Base-by-base conservation (phyloP, 2,888 invertebrate genomes). In the Epinotia demarniana region DNA sequence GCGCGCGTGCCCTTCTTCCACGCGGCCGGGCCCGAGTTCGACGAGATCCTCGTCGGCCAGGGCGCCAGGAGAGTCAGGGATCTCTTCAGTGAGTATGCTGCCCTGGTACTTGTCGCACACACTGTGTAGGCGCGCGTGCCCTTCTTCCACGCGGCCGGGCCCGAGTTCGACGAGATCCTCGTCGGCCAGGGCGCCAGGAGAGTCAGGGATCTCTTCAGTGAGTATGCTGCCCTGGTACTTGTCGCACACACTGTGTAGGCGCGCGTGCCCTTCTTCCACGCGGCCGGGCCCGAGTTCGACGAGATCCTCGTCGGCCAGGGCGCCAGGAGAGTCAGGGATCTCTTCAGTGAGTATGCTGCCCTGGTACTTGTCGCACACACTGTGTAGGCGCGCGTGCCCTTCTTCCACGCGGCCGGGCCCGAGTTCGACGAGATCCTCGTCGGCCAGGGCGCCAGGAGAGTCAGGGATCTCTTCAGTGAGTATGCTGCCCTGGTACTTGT, bases 391-490 rank as follows among this genome's bases (percentile, higher is more conserved):
- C 96, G 97, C 57, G 99, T 99, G 61, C 99, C 99, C 0, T 99
- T 99, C 95, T 99, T 99, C 94, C 99, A 99, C 92, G 99, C 99
- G 0, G 98, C 99, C 0, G 99, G 99, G 0, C 98, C 99, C 0
- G 99, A 99, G 94, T 99, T 99, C 90, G 99, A 99, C 90, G 99
- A 99, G 94, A 97, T 99, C 61, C 95, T 99, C 71, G 99, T 99
- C 5, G 99, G 99, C 0, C 99, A 99, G 91, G 99, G 99, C 11
- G 99, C 99, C 0, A 93, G 99, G 75, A 93, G 99, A 80, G 99
- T 99, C 13, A 94, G 99, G 73, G 99, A 92, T 27, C 78, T 92
- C 0, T 92, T 92, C 81, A 92, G 92, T 92, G 16, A 89, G 91
- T 85, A 16, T n/a, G 23, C 9, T 58, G 1, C 18, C 46, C 46